Evolutionary conservation across 1,140 invertebrate genomes (phyloP).

Genomic region (Mylabris phalerata): DNA sequence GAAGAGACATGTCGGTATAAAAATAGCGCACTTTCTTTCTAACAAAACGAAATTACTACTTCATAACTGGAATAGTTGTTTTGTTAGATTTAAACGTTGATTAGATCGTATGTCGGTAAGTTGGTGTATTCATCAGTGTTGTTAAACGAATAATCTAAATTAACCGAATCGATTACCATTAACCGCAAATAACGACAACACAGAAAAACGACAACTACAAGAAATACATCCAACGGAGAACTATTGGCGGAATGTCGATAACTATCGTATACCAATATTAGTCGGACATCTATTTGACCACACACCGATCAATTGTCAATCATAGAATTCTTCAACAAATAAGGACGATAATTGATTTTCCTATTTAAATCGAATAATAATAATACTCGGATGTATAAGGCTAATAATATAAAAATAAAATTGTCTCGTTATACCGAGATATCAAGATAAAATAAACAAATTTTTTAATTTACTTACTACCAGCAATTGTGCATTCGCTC

Average conservation of each 20-base stretch:
- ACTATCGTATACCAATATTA: conserved; percentile 14
- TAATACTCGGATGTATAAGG: too few species aligned
- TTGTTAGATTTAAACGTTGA: too few species aligned
- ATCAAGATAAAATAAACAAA: conserved; percentile 1
- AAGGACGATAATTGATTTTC: too few species aligned
- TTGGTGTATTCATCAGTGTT: not conserved
- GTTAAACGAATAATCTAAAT: conserved; percentile 25
- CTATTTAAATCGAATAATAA: too few species aligned
- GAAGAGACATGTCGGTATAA: too few species aligned
- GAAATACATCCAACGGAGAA: not conserved
- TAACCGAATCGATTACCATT: conserved; percentile 32
- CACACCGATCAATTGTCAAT: conserved; percentile 6
- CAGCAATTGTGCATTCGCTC: conserved; percentile 6
- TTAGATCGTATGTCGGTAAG: too few species aligned
- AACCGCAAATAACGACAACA: conserved; percentile 23
- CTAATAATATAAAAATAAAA: too few species aligned
- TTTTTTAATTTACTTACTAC: conserved; percentile 13
- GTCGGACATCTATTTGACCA: conserved; percentile 6
- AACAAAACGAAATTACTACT: too few species aligned
- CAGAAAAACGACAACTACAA: conserved; percentile 18
- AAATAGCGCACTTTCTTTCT: too few species aligned
- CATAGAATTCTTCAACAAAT: not conserved
- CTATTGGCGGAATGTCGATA: conserved; percentile 22
- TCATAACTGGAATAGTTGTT: too few species aligned
- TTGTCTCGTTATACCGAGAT: not conserved